Evolutionary conservation across 2,113 vertebrate species (phyloP).

Genomic region (Todiramphus chloris): DNA sequence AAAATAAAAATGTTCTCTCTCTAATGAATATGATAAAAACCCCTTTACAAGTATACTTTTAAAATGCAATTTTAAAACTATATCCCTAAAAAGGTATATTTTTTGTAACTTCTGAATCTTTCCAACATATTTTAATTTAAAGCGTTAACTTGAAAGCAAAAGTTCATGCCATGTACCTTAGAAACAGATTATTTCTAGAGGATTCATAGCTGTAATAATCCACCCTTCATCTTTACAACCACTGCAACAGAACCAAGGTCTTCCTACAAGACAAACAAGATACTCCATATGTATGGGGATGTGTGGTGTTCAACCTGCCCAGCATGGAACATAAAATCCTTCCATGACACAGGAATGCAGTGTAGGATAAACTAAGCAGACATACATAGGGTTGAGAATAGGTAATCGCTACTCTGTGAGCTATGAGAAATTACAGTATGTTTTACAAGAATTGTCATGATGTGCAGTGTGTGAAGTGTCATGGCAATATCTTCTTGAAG

Average conservation of each 20-base stretch:
- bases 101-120: not conserved
- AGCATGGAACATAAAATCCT: not conserved
- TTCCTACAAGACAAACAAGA: not conserved
- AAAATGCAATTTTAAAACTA: not conserved
- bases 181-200: not conserved
- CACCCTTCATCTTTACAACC: not conserved
- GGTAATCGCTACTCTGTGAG: not conserved
- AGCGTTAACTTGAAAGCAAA: not conserved
- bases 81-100: not conserved
- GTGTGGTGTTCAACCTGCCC: not conserved
- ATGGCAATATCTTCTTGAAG: not conserved
- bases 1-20: not conserved
- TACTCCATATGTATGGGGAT: not conserved
- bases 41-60: fast-evolving
- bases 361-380: not conserved
- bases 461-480: not conserved
- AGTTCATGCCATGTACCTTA: not conserved
- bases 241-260: not conserved
- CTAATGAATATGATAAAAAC: not conserved
- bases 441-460: not conserved
- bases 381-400: not conserved
- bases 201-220: not conserved
- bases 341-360: not conserved
- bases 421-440: not conserved
- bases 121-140: not conserved